Evolutionary conservation across 1,140 invertebrate species (phyloP).

Genomic region (Acromyrmex heyeri): DNA sequence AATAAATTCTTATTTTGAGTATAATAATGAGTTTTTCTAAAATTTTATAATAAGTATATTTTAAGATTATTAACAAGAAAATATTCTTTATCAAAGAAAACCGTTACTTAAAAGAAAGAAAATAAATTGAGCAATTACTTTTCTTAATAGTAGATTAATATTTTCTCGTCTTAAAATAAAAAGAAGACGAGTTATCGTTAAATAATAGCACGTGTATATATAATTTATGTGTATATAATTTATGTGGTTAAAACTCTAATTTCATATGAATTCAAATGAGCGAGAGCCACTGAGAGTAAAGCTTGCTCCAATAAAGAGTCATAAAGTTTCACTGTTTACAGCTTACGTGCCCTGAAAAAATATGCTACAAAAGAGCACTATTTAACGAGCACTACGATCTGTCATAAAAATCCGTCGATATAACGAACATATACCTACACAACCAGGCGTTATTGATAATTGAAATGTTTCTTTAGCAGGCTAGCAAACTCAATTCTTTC

Average conservation of each 20-base stretch:
- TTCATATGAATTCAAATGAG: conserved; percentile 17
- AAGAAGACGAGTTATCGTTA: neutral
- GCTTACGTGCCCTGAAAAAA: conserved; percentile 3
- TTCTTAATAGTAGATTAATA: too few species aligned
- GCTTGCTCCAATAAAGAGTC: conserved; percentile 10
- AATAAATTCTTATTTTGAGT: too few species aligned
- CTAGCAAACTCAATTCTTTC: neutral
- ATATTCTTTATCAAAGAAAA: too few species aligned
- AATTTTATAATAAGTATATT: too few species aligned
- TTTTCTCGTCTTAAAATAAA: neutral
- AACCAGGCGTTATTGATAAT: conserved; percentile 9
- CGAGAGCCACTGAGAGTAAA: conserved; percentile 5
- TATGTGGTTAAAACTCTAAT: neutral
- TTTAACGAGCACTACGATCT: conserved; percentile 20
- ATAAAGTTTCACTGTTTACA: conserved; percentile 36
- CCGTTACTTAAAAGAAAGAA: too few species aligned
- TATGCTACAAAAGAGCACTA: neutral
- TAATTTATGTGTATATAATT: neutral
- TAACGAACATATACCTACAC: conserved; percentile 3
- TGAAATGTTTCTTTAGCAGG: neutral
- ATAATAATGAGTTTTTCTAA: too few species aligned
- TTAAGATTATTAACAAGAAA: too few species aligned
- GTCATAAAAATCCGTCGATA: conserved; percentile 42
- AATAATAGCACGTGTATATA: neutral
- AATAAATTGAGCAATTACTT: too few species aligned